Evolutionary conservation across 2,888 invertebrate genomes (phyloP), one percentile per base, ranked within the genome.

Genomic region (Aelia acuminata): DNA sequence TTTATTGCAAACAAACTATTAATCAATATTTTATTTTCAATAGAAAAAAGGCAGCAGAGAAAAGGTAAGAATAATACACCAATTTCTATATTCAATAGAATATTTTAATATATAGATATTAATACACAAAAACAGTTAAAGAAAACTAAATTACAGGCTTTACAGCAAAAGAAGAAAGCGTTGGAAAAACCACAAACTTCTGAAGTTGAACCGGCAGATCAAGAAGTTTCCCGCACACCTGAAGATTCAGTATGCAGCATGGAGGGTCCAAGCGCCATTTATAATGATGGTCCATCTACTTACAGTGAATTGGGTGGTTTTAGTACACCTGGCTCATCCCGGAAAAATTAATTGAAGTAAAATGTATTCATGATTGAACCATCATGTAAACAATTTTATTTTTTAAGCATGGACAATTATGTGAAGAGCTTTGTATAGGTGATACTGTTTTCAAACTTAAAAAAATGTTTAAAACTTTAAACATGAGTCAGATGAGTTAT

Each of bases 221-320:
- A 95, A 31, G 97, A 97, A 93, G 95, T 96, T 87, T 97, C 97
- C 39, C 94, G 96, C 90, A 97, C 97, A 31, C 97, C 97, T 20
- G 97, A 98, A 92, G 98, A 98, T 93, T 97, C 97, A 1, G 96
- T 97, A 80, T 97, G 97, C 93, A 97, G 97, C 91, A 95, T 95
- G 90, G 97, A 97, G 93, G 97, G 97, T 4, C 96, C 96, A 84
- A 91, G 91, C 87, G 92, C 92, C 84, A 91, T 92, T 89, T 92
- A 91, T 89, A 92, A 91, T 84, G 92, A 92, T 90, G 92, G 92
- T 13, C 92, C 92, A 39, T 92, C 92, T 89, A 91, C 91, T n/a
- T 91, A 91, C 90, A 90, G 90, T 87, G 90, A 90, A 85, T 89
- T 90, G 35, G 89, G 88, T 39, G 89, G 89, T 13, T 90, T 90